Base-by-base conservation (phyloP, 2,888 invertebrate species). In the Germaria angustata region DNA sequence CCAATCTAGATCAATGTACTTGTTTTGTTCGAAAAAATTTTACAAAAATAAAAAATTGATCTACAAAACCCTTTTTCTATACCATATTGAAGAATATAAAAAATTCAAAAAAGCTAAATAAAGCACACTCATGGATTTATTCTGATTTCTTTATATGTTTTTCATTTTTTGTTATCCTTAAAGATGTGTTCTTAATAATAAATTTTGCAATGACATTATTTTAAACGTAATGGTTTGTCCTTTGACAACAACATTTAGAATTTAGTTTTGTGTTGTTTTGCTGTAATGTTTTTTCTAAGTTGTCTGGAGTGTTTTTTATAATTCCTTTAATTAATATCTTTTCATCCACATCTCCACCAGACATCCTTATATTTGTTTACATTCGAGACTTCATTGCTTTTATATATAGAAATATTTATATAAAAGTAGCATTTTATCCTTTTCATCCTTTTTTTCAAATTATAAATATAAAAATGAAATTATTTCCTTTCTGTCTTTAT, bases 161-260 rank as follows among this genome's bases (percentile, higher is more conserved):
- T 46, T 28, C 53, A 44, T 44, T 36, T 51, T n/a, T 34, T 55
- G 22, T 24, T 28, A 36, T 57, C 24, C 13, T 24, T 36, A 22
- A 20, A 15, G 15, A 3, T 41, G 6, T 49, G 24, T 59, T 36
- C 24, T 51, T 72, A n/a, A 24, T 63, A 59, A 73, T 53, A 53
- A 36, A 36, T 22, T 63, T 57, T 32, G 46, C 46, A 57, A 71
- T 63, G 57, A 65, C 66, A 72, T 79, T 69, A 46, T 68, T 73
- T 73, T 49, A 75, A 80, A 69, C 61, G 46, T 55, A 53, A 69
- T 57, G 68, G 36, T 55, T 22, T 75, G 80, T 69, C 66, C 61
- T 73, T 80, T 66, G 73, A 61, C 73, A 73, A 34, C 9, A 41
- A 20, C 15, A 66, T 59, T 51, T 63, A 61, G n/a, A n/a, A n/a